These are phyloP conservation scores for Polylopha cassiicola DNA, from an alignment of 2,888 invertebrate species.

Conservation along the genomic window DNA sequence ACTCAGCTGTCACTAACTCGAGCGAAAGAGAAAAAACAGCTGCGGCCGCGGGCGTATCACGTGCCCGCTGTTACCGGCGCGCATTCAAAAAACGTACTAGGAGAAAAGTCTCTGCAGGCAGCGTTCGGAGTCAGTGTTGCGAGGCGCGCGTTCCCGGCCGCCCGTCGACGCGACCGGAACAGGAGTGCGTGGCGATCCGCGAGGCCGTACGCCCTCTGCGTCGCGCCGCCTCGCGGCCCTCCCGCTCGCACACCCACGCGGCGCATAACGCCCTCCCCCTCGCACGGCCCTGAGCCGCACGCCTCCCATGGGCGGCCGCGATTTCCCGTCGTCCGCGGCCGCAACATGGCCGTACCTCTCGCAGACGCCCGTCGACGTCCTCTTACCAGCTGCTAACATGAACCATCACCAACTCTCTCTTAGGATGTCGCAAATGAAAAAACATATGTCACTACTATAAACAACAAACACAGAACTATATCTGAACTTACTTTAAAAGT, in stretches of 20 bases:
- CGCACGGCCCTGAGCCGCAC: slow-evolving; percentile 56
- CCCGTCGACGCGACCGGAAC: slow-evolving; percentile 76
- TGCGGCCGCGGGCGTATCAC: slow-evolving; percentile 68
- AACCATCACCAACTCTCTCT: slow-evolving; percentile 39
- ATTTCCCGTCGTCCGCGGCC: slow-evolving; percentile 68
- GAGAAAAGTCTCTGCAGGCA: slow-evolving; percentile 60
- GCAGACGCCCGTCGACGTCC: slow-evolving; percentile 39
- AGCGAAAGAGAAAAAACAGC: slow-evolving; percentile 70
- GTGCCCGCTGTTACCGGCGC: slow-evolving; percentile 70
- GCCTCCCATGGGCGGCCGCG: slow-evolving; percentile 77
- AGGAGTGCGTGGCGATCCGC: slow-evolving; percentile 71
- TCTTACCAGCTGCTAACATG: slow-evolving; percentile 45
- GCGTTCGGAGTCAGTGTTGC: slow-evolving; percentile 63
- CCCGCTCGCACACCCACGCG: slow-evolving; percentile 47
- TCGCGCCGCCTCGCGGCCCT: slow-evolving; percentile 76
- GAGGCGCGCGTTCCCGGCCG: slow-evolving; percentile 73
- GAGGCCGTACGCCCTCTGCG: slow-evolving; percentile 75
- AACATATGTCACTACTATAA: slow-evolving; percentile 13
- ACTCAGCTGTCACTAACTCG: slow-evolving; percentile 62
- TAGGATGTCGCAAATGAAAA: slow-evolving; percentile 9
- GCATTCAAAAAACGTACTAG: slow-evolving; percentile 68
- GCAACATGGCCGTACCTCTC: slow-evolving; percentile 70
- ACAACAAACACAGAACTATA: no score
- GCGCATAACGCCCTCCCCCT: slow-evolving; percentile 50
- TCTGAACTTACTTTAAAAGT: no score